Evolutionary conservation across 1,140 invertebrate species (phyloP).

Genomic region (Lepidurus couesii): DNA sequence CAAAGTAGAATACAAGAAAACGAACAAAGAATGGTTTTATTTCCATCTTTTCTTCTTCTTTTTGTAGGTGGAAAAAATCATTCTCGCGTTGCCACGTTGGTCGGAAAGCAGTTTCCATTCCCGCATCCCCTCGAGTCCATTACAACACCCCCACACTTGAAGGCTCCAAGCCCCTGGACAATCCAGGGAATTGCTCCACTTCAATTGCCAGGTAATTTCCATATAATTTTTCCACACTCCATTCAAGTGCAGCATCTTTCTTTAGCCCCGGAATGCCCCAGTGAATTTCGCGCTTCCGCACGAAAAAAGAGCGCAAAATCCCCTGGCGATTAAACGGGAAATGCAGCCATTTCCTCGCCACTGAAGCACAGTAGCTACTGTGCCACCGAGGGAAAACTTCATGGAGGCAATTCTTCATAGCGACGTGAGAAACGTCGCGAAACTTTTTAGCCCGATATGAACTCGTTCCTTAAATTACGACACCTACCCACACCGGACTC

Average conservation of each 20-base stretch:
- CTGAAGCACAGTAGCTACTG: too few species aligned
- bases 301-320: too few species aligned
- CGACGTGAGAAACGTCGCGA: too few species aligned
- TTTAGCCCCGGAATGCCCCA: not conserved
- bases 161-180: not conserved
- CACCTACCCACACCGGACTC: too few species aligned
- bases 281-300: not conserved
- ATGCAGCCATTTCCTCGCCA: too few species aligned
- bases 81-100: not conserved
- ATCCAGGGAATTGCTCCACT: not conserved
- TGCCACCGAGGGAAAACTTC: too few species aligned
- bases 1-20: not conserved
- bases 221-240: not conserved
- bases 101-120: not conserved
- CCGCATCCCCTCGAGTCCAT: not conserved
- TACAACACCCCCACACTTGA: not conserved
- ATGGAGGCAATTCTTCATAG: too few species aligned
- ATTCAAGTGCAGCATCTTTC: not conserved
- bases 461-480: too few species aligned
- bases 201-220: constrained; percentile 5
- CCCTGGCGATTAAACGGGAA: too few species aligned
- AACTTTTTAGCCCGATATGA: too few species aligned
- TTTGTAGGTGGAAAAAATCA: not conserved
- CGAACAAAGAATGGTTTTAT: not conserved
- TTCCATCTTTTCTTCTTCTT: too few species aligned